These are phyloP conservation scores for Eupithecia inturbata DNA, from an alignment of 2,888 invertebrate species.

Conservation along the genomic window DNA sequence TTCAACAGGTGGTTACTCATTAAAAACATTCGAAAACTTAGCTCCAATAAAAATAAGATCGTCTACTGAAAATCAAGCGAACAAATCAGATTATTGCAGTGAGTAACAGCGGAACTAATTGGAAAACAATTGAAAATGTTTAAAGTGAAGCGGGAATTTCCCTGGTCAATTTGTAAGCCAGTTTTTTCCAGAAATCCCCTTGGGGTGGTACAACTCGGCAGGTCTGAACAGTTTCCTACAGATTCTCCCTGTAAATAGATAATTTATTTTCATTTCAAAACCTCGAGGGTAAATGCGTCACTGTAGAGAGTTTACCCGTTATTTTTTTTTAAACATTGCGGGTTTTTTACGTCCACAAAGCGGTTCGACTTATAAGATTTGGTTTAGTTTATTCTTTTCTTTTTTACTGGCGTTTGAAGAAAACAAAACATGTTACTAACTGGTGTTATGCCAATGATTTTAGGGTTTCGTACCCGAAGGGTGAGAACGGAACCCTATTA, in stretches of 20 bases:
- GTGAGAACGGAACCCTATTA: too few species aligned
- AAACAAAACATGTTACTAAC: not conserved
- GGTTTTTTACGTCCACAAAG: not conserved
- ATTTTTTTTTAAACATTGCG: conserved; percentile 6
- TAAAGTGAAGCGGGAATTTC: conserved; percentile 31
- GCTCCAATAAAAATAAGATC: too few species aligned
- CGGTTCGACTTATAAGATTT: not conserved
- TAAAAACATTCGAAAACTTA: too few species aligned
- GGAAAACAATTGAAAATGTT: conserved; percentile 36
- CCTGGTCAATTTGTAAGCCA: conserved; percentile 37
- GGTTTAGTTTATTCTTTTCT: not conserved
- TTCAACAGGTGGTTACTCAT: too few species aligned
- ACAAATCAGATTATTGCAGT: conserved; percentile 25
- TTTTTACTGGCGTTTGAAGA: not conserved
- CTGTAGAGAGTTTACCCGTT: conserved; percentile 14
- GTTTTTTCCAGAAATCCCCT: conserved; percentile 28
- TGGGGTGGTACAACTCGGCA: conserved; percentile 31
- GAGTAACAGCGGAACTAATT: conserved; percentile 32
- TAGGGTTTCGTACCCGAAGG: too few species aligned
- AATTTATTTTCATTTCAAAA: conserved; percentile 34
- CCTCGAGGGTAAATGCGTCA: conserved; percentile 16
- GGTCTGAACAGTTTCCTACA: conserved; percentile 32
- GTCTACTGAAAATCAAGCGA: not conserved
- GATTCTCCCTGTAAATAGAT: conserved; percentile 31
- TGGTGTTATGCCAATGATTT: not conserved